These are phyloP conservation scores for Escarpia spicata DNA, from an alignment of 2,888 invertebrate genomes.

Conservation along the genomic window DNA sequence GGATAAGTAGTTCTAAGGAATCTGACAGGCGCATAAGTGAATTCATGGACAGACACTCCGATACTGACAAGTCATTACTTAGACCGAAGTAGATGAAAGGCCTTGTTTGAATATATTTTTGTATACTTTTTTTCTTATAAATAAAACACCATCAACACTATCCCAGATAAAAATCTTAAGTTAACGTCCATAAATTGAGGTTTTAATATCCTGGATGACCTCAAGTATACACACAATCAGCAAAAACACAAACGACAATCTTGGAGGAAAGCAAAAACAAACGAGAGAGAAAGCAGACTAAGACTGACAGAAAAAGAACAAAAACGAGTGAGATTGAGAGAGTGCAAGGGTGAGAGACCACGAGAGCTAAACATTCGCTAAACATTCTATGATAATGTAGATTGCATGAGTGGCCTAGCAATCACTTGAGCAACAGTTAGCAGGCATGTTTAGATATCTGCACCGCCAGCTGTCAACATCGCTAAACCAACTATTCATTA, in stretches of 20 bases:
- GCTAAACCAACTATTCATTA: neutral
- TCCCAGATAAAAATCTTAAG: neutral
- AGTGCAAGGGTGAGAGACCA: neutral
- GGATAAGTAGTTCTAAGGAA: neutral
- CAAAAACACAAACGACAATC: neutral
- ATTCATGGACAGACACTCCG: neutral
- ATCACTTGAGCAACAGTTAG: slow-evolving; percentile 13
- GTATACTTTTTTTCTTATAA: neutral
- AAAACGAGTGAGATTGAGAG: neutral
- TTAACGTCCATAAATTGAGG: neutral
- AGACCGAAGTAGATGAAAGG: neutral
- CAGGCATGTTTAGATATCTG: slow-evolving; percentile 5
- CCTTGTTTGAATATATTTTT: neutral
- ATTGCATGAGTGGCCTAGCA: neutral
- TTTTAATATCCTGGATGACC: neutral
- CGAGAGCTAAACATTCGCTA: neutral
- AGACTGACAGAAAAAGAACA: neutral
- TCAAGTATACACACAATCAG: neutral
- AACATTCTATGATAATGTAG: neutral
- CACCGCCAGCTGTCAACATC: slow-evolving; percentile 11
- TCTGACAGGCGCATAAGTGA: neutral
- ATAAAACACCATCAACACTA: neutral
- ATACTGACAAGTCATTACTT: neutral
- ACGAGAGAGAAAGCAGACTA: neutral
- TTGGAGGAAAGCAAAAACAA: neutral